Base-by-base conservation (phyloP, 2,888 invertebrate species). In the Cosmopolites sordidus region DNA sequence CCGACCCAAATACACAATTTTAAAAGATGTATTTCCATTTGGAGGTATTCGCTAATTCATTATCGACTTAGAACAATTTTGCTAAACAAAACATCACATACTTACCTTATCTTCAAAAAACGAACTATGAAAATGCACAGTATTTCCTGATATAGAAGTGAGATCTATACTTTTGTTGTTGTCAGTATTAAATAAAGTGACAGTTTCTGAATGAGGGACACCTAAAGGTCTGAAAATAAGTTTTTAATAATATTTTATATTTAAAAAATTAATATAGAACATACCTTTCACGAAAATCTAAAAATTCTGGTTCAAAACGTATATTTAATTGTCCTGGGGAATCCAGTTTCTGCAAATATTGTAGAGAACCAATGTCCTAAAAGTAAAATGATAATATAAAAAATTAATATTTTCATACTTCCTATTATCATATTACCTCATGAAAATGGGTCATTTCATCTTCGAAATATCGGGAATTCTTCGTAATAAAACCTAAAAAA, bases 111-210 rank as follows among this genome's bases (percentile, higher is more conserved):
- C 86, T 70, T 93, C 89, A 75, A 96, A 96, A 81, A 97, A 96
- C 61, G 96, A 95, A 69, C 95, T 94, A 76, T 97, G 94, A 79
- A 97, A 97, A 78, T 94, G 91, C 29, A 90, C 87, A 64, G 93
- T 92, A 74, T 87, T 92, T 67, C 95, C 95, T 62, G 94, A 92
- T 70, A 97, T 92, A 62, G 95, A 94, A 71, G 91, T 87, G 72
- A 97, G 83, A 74, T 92, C 91, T 69, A 97, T 83, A 69, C 88
- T 92, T 70, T 84, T 84, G 77, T 93, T 91, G 64, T 79, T 77
- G 78, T 89, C 90, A 66, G 83, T 83, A 81, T 97, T 97, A 74
- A 87, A 84, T 64, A 97, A 79, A 64, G 87, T 88, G 61, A 96
- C 95, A 70, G 84, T 82, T 75, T 88, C 86, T 74, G 89, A 84